phyloP scores from a whole-genome alignment of 2,797 vertebrate genomes.

The Eospalax fontanierii region DNA sequence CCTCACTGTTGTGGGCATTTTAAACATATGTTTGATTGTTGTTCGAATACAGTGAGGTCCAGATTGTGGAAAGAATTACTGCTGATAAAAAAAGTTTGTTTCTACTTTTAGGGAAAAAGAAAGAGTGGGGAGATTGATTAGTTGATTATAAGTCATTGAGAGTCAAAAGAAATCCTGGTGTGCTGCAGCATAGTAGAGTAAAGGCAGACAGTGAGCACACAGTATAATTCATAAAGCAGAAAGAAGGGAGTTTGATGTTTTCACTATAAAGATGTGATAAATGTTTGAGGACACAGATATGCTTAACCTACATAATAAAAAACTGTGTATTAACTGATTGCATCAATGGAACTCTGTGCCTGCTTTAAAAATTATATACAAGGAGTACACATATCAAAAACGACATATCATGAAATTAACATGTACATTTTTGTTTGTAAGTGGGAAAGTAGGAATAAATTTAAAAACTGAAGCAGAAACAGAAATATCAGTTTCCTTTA shows the following conservation, averaged over 20 bases:
- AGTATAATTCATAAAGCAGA: background rate
- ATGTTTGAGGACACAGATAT: background rate
- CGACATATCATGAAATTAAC: background rate
- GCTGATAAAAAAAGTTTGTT: background rate
- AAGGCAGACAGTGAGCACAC: background rate
- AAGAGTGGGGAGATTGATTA: background rate
- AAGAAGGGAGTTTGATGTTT: background rate
- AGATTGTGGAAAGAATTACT: background rate
- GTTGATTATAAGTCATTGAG: background rate
- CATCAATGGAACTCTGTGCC: no score
- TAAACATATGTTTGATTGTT: conserved; percentile 23
- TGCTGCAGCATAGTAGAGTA: background rate
- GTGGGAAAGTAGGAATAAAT: background rate
- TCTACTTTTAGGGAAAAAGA: background rate
- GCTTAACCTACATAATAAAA: background rate
- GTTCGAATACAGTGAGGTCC: background rate
- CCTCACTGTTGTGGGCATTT: background rate
- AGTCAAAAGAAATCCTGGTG: background rate
- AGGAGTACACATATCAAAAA: background rate
- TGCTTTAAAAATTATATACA: background rate
- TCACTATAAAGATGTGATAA: background rate
- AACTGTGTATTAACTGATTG: background rate
- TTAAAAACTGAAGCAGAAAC: background rate
- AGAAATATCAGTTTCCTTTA: background rate
- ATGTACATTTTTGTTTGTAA: background rate